phyloP scores from a whole-genome alignment of 2,888 invertebrate genomes.

The Drosophila leonis region DNA sequence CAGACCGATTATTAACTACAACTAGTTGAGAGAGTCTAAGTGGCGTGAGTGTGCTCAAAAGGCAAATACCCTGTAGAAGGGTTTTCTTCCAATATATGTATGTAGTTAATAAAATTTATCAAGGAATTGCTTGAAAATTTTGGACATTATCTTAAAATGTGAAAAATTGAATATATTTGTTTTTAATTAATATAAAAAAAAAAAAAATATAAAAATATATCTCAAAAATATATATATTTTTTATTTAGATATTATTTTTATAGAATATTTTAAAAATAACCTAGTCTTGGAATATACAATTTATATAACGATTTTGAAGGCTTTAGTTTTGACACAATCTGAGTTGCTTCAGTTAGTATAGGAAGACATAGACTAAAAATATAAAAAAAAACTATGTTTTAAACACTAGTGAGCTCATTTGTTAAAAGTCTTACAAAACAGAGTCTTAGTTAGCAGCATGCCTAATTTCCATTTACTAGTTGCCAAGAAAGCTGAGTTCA shows the following conservation, averaged over 20 bases:
- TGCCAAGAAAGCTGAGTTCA: neutral
- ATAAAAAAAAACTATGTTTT: no score
- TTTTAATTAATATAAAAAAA: no score
- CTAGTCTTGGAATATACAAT: no score
- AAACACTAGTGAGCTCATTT: no score
- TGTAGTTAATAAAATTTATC: neutral
- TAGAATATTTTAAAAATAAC: no score
- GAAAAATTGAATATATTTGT: no score
- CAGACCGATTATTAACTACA: conserved; percentile 10
- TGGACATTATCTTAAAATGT: no score
- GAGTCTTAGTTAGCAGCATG: neutral
- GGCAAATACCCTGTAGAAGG: conserved; percentile 10
- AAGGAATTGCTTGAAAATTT: no score
- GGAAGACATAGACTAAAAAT: neutral
- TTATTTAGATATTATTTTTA: no score
- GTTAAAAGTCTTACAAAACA: neutral
- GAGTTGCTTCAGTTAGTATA: neutral
- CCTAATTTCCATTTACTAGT: neutral
- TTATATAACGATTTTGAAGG: neutral
- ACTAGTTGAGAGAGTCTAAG: neutral
- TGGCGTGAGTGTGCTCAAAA: no score
- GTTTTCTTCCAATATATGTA: neutral
- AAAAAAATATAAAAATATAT: neutral
- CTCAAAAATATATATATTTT: neutral
- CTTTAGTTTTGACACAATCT: neutral